phyloP scores from a whole-genome alignment of 2,797 vertebrate genomes.

The Lutjanus campechanus region DNA sequence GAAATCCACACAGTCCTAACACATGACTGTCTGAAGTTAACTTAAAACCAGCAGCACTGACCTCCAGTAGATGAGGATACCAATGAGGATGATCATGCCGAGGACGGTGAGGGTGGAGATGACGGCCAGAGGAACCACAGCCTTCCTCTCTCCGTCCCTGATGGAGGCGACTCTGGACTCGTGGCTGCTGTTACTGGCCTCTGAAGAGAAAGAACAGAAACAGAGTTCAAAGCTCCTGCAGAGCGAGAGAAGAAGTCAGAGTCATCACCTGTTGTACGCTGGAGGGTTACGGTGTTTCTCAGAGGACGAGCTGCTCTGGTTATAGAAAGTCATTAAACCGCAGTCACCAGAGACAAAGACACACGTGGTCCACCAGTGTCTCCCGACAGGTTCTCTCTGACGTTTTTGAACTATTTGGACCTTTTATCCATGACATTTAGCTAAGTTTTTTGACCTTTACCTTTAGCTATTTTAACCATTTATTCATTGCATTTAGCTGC shows the following conservation, averaged over 20 bases:
- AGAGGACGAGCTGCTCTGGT: conserved; percentile 12
- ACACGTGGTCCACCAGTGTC: neutral
- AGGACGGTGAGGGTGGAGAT: conserved; percentile 95
- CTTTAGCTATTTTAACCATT: too few relatives aligned
- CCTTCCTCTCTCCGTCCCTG: conserved; percentile 89
- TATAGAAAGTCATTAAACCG: neutral
- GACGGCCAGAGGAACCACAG: conserved; percentile 93
- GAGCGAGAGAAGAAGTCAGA: neutral
- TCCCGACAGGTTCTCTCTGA: neutral
- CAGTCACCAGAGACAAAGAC: neutral
- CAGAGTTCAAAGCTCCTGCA: neutral
- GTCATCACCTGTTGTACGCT: neutral
- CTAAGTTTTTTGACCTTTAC: too few relatives aligned
- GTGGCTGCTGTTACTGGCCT: conserved; percentile 98
- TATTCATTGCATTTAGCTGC: too few relatives aligned
- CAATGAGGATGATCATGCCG: conserved; percentile 93
- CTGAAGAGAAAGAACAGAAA: conserved; percentile 85
- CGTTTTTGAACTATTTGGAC: too few relatives aligned
- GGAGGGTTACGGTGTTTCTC: neutral
- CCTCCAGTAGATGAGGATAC: conserved; percentile 99
- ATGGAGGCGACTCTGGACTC: conserved; percentile 93
- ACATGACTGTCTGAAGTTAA: too few relatives aligned
- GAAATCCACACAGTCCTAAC: too few relatives aligned
- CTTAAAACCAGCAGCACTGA: conserved; percentile 56
- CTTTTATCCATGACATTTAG: too few relatives aligned